Percentiles rank a stretch among this genome's conserved stretches.
phyloP scores from a whole-genome alignment of 2,797 vertebrate species.

The Bradypodion pumilum region DNA sequence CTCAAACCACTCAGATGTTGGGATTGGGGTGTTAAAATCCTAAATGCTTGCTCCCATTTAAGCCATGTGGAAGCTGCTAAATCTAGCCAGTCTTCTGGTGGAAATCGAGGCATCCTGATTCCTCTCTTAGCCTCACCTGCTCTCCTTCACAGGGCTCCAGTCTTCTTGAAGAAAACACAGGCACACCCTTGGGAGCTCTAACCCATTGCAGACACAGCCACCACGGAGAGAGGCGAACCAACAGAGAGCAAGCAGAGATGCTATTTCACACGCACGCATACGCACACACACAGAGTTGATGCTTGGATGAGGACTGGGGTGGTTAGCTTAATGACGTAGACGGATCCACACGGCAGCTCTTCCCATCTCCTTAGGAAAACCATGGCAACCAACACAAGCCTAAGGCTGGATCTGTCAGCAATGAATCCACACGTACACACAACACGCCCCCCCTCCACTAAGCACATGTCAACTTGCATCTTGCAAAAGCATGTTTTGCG shows the following conservation, averaged over 20 bases:
- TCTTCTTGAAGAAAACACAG: background rate
- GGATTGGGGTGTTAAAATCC: too few relatives aligned
- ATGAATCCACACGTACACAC: background rate
- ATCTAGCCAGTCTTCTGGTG: background rate
- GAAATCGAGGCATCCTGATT: background rate
- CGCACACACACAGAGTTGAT: background rate
- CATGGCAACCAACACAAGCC: slow-evolving; percentile 32
- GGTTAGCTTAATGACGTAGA: background rate
- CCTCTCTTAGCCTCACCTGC: background rate
- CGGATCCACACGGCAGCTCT: background rate
- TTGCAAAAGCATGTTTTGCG: slow-evolving; percentile 1
- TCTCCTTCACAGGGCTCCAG: background rate
- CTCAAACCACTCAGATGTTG: background rate
- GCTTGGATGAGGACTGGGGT: slow-evolving; percentile 5
- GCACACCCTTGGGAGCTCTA: background rate
- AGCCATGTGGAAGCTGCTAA: background rate
- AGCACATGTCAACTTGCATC: background rate
- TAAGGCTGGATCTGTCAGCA: background rate
- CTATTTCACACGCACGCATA: background rate
- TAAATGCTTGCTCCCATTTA: background rate
- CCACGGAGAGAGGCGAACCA: background rate
- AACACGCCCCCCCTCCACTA: background rate
- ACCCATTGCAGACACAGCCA: background rate
- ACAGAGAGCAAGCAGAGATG: background rate
- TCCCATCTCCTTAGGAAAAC: slow-evolving; percentile 24